These are phyloP conservation scores for Paracanthobrama guichenoti DNA, from an alignment of 2,113 vertebrate species.

Conservation along the genomic window DNA sequence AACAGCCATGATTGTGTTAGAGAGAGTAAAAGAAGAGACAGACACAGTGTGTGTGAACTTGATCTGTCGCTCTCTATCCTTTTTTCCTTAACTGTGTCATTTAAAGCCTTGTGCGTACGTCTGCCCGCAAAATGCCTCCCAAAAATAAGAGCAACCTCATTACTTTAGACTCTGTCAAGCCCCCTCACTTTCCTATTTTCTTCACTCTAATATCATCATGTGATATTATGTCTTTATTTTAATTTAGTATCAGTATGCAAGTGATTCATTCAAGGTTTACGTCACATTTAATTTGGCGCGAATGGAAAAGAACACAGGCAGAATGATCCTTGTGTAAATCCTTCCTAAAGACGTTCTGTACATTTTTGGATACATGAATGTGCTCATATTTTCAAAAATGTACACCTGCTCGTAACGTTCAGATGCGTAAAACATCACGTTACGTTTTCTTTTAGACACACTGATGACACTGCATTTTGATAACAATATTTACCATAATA, in stretches of 20 bases:
- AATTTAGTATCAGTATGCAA: not conserved
- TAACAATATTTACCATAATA: no score
- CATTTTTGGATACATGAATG: no score
- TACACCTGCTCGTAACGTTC: no score
- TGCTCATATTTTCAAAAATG: no score
- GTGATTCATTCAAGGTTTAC: not conserved
- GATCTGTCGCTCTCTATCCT: slow-evolving; percentile 12
- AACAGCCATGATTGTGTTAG: slow-evolving; percentile 10
- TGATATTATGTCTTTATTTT: not conserved
- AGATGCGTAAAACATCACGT: no score
- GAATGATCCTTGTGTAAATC: no score
- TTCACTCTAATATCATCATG: not conserved
- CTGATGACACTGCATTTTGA: no score
- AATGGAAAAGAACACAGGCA: no score
- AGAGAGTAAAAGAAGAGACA: slow-evolving; percentile 17
- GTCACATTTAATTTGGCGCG: not conserved
- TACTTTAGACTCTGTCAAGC: slow-evolving; percentile 5
- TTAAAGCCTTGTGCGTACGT: slow-evolving; percentile 20
- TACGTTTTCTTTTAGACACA: no score
- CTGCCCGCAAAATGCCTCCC: slow-evolving; percentile 1
- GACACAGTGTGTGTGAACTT: not conserved
- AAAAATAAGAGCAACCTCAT: slow-evolving; percentile 39
- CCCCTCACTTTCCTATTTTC: slow-evolving; percentile 13
- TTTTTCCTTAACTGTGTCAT: slow-evolving; percentile 44
- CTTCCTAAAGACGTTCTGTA: no score